phyloP scores from a whole-genome alignment of 2,797 vertebrate genomes.

The Sphaeramia orbicularis region DNA sequence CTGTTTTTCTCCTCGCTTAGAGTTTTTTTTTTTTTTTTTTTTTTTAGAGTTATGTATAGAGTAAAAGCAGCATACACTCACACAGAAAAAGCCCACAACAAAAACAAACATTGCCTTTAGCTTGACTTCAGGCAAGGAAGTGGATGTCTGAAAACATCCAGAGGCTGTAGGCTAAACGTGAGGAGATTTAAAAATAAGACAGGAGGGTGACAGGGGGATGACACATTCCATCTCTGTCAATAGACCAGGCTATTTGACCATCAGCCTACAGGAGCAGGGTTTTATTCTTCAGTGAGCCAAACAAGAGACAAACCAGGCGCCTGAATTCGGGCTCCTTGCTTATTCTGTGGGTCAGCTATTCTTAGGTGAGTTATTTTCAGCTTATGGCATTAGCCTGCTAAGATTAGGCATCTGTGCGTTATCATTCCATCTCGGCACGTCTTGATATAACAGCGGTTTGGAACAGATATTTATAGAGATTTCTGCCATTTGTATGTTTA shows the following conservation, averaged over 20 bases:
- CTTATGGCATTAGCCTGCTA: slow-evolving; percentile 97
- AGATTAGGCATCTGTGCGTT: slow-evolving; percentile 97
- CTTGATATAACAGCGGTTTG: slow-evolving; percentile 94
- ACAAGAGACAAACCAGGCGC: slow-evolving; percentile 72
- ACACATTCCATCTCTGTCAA: slow-evolving; percentile 67
- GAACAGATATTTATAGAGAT: slow-evolving; percentile 94
- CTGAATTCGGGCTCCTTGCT: slow-evolving; percentile 84
- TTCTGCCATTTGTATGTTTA: slow-evolving; percentile 91
- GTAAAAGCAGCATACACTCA: not conserved
- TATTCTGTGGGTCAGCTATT: slow-evolving; percentile 99
- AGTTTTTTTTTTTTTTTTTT: not conserved
- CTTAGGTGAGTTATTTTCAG: slow-evolving; percentile 98
- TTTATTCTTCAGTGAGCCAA: slow-evolving; percentile 62
- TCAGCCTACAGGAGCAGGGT: slow-evolving; percentile 30
- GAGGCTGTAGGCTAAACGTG: slow-evolving; percentile 47
- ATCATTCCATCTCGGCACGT: slow-evolving; percentile 95
- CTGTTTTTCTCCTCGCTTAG: not conserved
- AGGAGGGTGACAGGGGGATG: slow-evolving; percentile 48
- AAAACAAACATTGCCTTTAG: not conserved
- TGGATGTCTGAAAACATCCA: slow-evolving; percentile 30
- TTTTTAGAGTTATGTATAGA: not conserved
- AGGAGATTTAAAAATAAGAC: slow-evolving; percentile 59
- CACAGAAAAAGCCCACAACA: not conserved
- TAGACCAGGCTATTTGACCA: slow-evolving; percentile 62
- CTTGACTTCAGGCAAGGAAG: slow-evolving; percentile 34